phyloP scores from a whole-genome alignment of 2,113 vertebrate genomes.

The Pygoscelis antarcticus region DNA sequence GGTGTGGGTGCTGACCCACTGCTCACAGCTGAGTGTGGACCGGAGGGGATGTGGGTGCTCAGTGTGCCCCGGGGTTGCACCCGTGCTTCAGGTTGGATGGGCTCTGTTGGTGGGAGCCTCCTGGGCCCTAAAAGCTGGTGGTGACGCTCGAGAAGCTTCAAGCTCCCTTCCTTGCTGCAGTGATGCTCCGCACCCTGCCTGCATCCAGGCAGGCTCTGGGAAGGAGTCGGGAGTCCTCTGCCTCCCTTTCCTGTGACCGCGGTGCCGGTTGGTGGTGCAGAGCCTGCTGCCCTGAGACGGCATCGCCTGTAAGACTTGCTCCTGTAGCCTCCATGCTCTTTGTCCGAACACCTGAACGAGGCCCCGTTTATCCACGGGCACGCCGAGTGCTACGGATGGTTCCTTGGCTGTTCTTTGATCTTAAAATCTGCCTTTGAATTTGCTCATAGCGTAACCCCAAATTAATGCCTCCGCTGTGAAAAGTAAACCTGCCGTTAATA shows the following conservation, averaged over 20 bases:
- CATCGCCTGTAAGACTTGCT: not conserved
- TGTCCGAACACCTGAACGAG: accelerated
- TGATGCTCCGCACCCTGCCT: not conserved
- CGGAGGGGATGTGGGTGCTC: not conserved
- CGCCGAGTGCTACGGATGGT: accelerated
- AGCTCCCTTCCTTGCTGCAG: not conserved
- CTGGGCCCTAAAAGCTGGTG: not conserved
- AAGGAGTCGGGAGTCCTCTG: not conserved
- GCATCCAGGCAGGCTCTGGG: accelerated
- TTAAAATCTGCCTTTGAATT: not conserved
- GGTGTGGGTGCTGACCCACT: not conserved
- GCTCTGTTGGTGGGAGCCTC: not conserved
- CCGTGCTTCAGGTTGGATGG: accelerated
- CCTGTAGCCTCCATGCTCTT: accelerated
- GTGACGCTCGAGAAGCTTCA: not conserved
- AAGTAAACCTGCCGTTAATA: slow-evolving; percentile 36
- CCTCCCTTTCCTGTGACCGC: accelerated
- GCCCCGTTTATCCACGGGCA: accelerated
- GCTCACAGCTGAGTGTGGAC: accelerated
- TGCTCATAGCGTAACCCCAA: not conserved
- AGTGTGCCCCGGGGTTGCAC: accelerated
- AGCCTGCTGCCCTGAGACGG: not conserved
- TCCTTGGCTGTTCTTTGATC: not conserved
- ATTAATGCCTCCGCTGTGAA: not conserved
- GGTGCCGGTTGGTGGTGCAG: accelerated